These are phyloP conservation scores for Neria commutata DNA, from an alignment of 2,888 invertebrate genomes.

Conservation along the genomic window DNA sequence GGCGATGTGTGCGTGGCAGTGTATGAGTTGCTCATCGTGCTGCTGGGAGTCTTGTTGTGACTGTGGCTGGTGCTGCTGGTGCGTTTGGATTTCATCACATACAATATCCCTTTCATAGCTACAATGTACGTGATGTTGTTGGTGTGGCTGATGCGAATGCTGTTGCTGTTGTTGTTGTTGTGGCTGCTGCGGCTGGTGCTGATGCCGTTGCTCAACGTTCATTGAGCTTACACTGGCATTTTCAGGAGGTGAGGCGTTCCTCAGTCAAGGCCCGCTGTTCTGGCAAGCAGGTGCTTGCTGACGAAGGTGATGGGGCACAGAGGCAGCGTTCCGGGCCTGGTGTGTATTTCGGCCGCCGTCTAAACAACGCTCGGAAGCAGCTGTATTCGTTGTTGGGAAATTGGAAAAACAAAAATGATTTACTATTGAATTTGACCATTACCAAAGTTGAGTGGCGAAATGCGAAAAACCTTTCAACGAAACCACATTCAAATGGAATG, in stretches of 20 bases:
- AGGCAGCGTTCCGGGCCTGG: conserved; percentile 68
- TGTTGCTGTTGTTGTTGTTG: conserved; percentile 36
- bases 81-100: conserved; percentile 58
- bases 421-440: not conserved
- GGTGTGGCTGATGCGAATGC: conserved; percentile 40
- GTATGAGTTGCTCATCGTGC: conserved; percentile 38
- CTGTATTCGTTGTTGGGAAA: conserved; percentile 59
- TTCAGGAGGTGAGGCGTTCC: conserved; percentile 75
- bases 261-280: conserved; percentile 65
- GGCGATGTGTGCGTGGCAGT: conserved; percentile 32
- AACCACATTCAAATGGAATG: no score
- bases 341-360: conserved; percentile 71
- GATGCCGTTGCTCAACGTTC: conserved; percentile 42
- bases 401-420: conserved; percentile 1
- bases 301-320: conserved; percentile 67
- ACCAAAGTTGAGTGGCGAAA: not conserved
- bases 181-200: conserved; percentile 31
- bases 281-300: conserved; percentile 64
- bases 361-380: conserved; percentile 89
- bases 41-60: conserved; percentile 37
- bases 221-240: conserved; percentile 55
- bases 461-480: no score
- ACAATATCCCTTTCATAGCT: conserved; percentile 60
- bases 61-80: conserved; percentile 43
- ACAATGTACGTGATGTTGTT: conserved; percentile 56